Percentiles rank a stretch among this genome's conserved stretches.
Evolutionary conservation across 1,140 invertebrate species (phyloP).

Genomic region (Drosophila aff.): DNA sequence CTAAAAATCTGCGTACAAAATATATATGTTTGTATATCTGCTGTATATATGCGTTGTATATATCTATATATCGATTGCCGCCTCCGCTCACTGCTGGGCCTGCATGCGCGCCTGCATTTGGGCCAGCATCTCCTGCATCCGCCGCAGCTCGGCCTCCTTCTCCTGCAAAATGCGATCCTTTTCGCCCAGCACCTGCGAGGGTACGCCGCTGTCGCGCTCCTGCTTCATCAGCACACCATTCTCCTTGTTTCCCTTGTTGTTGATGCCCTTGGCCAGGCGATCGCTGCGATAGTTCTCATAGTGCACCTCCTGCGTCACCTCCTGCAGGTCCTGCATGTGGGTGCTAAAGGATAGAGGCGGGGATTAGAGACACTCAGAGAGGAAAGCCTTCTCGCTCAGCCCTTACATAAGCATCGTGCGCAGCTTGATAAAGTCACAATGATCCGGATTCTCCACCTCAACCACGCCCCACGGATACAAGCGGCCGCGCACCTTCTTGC

Average conservation of each 20-base stretch:
- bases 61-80: slow-evolving; percentile 32
- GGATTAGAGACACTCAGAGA: neutral
- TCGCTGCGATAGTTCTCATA: slow-evolving; percentile 98
- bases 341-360: slow-evolving; percentile 86
- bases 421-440: slow-evolving; percentile 99
- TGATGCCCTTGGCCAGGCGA: slow-evolving; percentile 92
- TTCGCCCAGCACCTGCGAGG: slow-evolving; percentile 86
- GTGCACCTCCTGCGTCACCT: slow-evolving; percentile 97
- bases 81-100: slow-evolving; percentile 86
- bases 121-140: slow-evolving; percentile 97
- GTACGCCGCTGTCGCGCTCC: slow-evolving; percentile 64
- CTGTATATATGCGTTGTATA: slow-evolving; percentile 40
- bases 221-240: slow-evolving; percentile 64
- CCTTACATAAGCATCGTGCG: slow-evolving; percentile 97
- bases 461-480: slow-evolving; percentile 99
- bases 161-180: slow-evolving; percentile 94
- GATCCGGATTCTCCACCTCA: slow-evolving; percentile 99
- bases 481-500: slow-evolving; percentile 94
- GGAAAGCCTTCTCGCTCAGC: no score
- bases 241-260: slow-evolving; percentile 87
- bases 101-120: slow-evolving; percentile 97
- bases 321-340: slow-evolving; percentile 98
- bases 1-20: slow-evolving; percentile 72
- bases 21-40: slow-evolving; percentile 49
- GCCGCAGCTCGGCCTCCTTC: slow-evolving; percentile 94